A percentile compares a stretch with the other conserved stretches of the same genome.
phyloP scores from a whole-genome alignment of 2,888 invertebrate genomes.

The Eubasilissa splendida region DNA sequence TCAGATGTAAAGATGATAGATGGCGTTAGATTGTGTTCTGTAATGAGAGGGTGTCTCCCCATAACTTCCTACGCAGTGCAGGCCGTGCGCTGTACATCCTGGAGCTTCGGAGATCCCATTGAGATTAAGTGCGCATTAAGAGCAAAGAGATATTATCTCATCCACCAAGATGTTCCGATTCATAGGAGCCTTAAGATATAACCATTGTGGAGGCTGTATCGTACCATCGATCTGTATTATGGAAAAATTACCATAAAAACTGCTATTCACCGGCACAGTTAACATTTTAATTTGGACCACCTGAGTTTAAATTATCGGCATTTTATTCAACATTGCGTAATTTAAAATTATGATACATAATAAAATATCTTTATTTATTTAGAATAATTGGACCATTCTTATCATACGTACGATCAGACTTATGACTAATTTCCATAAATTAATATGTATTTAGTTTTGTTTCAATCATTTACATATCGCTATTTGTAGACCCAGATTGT shows the following conservation, averaged over 20 bases:
- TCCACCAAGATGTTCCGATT: constrained; percentile 50
- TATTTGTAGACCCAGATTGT: too few species aligned
- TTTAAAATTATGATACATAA: not conserved
- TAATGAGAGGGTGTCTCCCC: constrained; percentile 21
- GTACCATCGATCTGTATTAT: constrained; percentile 30
- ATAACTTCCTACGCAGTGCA: constrained; percentile 9
- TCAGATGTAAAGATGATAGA: constrained; percentile 22
- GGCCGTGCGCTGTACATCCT: constrained; percentile 32
- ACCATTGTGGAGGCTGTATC: constrained; percentile 35
- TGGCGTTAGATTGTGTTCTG: constrained; percentile 24
- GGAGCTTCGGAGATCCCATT: constrained; percentile 45
- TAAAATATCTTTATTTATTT: not conserved
- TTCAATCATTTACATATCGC: too few species aligned
- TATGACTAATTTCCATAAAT: too few species aligned
- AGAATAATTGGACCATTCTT: too few species aligned
- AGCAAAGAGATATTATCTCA: constrained; percentile 48
- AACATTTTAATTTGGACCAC: constrained; percentile 21
- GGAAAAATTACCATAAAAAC: constrained; percentile 40
- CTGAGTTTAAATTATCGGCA: not conserved
- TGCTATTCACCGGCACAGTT: constrained; percentile 21
- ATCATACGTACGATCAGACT: too few species aligned
- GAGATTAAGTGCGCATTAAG: constrained; percentile 54
- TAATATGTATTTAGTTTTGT: too few species aligned
- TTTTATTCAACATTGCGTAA: constrained; percentile 4
- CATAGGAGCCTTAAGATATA: constrained; percentile 43